Evolutionary conservation across 23 tunicate species (phyloP).

Genomic region (Ascidia mentula): DNA sequence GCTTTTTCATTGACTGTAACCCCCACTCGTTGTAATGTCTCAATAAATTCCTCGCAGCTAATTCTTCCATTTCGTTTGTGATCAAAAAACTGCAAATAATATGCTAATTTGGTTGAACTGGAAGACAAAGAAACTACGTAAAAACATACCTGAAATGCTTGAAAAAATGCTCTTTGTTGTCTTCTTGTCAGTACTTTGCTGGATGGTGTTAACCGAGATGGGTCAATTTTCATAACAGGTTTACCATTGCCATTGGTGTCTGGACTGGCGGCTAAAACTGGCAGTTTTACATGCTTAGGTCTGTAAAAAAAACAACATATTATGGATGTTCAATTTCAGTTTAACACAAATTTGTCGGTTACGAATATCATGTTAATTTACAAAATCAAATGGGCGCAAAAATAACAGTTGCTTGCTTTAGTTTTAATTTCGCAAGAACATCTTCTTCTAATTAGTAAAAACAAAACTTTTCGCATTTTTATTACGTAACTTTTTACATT

Average conservation of each 20-base stretch:
- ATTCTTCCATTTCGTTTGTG: constrained; percentile 57
- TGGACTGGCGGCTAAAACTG: not conserved
- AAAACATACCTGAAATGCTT: constrained; percentile 25
- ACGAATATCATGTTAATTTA: too few relatives aligned
- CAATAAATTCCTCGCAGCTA: constrained; percentile 56
- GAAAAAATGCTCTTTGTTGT: constrained; percentile 52
- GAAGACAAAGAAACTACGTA: not conserved
- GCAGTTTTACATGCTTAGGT: constrained; percentile 17
- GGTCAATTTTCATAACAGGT: constrained; percentile 32
- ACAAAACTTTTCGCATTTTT: too few relatives aligned
- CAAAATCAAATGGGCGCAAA: too few relatives aligned
- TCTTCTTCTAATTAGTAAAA: too few relatives aligned
- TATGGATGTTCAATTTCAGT: too few relatives aligned
- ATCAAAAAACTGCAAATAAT: constrained; percentile 42
- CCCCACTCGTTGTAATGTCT: constrained; percentile 62
- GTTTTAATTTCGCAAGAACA: too few relatives aligned
- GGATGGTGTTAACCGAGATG: constrained; percentile 34
- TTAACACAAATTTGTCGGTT: too few relatives aligned
- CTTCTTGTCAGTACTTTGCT: constrained; percentile 47
- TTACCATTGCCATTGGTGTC: constrained; percentile 8
- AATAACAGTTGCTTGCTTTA: too few relatives aligned
- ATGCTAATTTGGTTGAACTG: not conserved
- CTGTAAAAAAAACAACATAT: too few relatives aligned
- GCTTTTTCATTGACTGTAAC: constrained; percentile 45
- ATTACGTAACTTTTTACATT: too few relatives aligned